Evolutionary conservation across 2,797 vertebrate genomes (phyloP), one percentile per base, ranked within the genome.

Genomic region (Siniperca obscura): DNA sequence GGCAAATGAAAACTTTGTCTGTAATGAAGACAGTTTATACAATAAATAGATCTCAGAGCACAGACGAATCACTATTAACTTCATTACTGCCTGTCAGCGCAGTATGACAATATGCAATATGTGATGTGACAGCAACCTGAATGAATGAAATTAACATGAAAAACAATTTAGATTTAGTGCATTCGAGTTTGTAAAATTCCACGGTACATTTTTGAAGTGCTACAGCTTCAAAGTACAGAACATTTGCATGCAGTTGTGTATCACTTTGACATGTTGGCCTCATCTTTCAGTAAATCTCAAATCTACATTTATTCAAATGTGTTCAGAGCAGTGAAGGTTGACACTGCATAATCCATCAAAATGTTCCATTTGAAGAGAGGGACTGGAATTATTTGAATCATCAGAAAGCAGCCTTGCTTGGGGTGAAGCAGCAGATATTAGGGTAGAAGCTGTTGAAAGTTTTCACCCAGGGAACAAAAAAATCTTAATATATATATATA

Each of bases 241-340:
- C 65, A 93, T 94, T 93, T 92, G 86, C 92, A 92, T 94, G 83
- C 83, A 87, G 92, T 84, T 93, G 92, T 92, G 92, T 87, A 92
- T 94, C 91, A 92, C 83, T 89, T 68, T 93, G 93, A 94, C 91
- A 92, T 7, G 77, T 81, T 87, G 88, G 90, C 91, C 90, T 92
- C 88, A 90, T 92, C 89, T 92, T 92, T 91, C 88, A 88, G 88
- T 88, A 89, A 91, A 90, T 92, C 88, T 92, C 87, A 91, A 91
- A 92, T 94, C 90, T 93, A 91, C 92, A 93, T 94, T 94, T 93
- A 93, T 93, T 94, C 90, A 94, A 94, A 93, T 92, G 82, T 85
- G 86, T 46, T 89, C 82, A 78, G 85, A 5, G 79, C 76, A 78
- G 78, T 82, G 90, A 88, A 90, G 90, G 91, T 91, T 93, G 91